Conservation (phyloP, 1,140 invertebrate genomes). For the Bombus breviceps region DNA sequence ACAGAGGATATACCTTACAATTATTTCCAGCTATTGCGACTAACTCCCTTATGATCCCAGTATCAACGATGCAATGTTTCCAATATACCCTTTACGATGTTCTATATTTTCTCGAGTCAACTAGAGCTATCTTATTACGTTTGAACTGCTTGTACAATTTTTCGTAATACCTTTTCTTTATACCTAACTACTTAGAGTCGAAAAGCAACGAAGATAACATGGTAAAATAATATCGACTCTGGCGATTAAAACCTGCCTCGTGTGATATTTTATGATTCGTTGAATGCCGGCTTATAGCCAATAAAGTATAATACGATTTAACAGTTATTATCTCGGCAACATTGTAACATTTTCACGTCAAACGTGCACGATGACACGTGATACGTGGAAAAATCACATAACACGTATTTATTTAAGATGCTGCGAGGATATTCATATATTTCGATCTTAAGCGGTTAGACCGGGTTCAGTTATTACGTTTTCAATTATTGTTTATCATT, state of each 20-base stretch:
- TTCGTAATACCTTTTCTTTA: too few species aligned
- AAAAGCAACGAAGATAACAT: background rate
- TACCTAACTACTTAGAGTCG: too few species aligned
- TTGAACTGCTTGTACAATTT: background rate
- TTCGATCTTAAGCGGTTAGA: background rate
- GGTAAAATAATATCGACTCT: background rate
- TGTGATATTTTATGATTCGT: background rate
- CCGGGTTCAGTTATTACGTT: background rate
- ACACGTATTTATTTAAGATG: background rate
- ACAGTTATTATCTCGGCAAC: background rate
- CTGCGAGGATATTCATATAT: background rate
- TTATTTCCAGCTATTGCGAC: constrained; percentile 7
- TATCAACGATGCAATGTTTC: background rate
- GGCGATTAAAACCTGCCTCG: background rate
- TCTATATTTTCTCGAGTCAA: background rate
- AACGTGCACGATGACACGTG: background rate
- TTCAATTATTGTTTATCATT: constrained; percentile 3
- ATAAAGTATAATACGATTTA: constrained; percentile 18
- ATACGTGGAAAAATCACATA: background rate
- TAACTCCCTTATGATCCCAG: background rate
- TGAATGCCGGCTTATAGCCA: background rate
- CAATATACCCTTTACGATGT: background rate
- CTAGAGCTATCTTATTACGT: background rate
- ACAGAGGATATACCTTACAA: constrained; percentile 1
- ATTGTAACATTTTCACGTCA: background rate